Percentiles rank a stretch among this genome's conserved stretches.
phyloP scores from a whole-genome alignment of 1,140 invertebrate species.

The Drosophila tsacasi region DNA sequence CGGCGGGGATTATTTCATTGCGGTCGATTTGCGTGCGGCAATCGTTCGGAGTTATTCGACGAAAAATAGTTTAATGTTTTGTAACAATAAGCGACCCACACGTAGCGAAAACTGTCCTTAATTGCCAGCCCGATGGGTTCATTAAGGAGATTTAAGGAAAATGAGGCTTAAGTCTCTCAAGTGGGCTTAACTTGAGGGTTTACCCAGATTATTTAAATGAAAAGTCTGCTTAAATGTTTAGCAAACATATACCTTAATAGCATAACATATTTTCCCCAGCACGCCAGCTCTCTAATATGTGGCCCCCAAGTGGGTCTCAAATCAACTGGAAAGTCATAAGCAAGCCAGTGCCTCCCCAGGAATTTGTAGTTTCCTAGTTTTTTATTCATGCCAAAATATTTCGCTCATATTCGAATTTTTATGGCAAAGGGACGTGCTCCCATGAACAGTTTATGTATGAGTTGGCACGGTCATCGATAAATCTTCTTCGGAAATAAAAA shows the following conservation, averaged over 20 bases:
- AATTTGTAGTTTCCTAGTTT: conserved; percentile 34
- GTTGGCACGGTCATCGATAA: conserved; percentile 51
- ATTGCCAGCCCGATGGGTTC: background rate
- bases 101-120: background rate
- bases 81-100: conserved; percentile 11
- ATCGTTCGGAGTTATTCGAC: conserved; percentile 29
- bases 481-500: conserved; percentile 35
- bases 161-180: background rate
- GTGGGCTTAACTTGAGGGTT: background rate
- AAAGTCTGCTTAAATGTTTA: background rate
- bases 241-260: background rate
- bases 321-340: conserved; percentile 38
- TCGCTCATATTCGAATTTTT: conserved; percentile 48
- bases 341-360: conserved; percentile 8
- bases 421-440: conserved; percentile 47
- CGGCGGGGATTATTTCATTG: conserved; percentile 10
- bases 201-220: background rate
- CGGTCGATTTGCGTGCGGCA: conserved; percentile 49
- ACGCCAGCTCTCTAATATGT: background rate
- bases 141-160: background rate
- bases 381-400: conserved; percentile 44
- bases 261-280: background rate
- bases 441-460: conserved; percentile 39
- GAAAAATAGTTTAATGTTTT: conserved; percentile 13
- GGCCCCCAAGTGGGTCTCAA: conserved; percentile 14